A percentile compares a stretch with the other conserved stretches of the same genome.
phyloP scores from a whole-genome alignment of 2,888 invertebrate genomes.

The Tubiluchus corallicola region DNA sequence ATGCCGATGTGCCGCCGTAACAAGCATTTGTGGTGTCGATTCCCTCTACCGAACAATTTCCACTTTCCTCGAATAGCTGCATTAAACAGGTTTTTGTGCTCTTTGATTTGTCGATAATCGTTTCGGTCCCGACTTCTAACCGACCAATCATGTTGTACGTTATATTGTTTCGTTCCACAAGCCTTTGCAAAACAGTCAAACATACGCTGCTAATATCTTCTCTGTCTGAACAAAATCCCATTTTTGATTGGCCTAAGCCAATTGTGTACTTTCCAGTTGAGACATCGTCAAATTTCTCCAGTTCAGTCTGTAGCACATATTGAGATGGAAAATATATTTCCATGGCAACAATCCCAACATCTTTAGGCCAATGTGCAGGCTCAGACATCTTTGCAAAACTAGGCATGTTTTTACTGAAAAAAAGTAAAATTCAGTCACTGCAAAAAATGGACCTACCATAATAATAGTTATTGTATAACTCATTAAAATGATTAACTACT shows the following conservation, averaged over 20 bases:
- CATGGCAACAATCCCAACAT: conserved; percentile 84
- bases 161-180: conserved; percentile 59
- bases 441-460: too few relatives aligned
- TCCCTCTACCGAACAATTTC: conserved; percentile 80
- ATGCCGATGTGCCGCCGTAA: conserved; percentile 92
- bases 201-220: conserved; percentile 94
- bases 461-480: too few relatives aligned
- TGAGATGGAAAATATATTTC: conserved; percentile 84
- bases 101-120: conserved; percentile 95
- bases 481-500: too few relatives aligned
- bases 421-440: too few relatives aligned
- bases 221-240: conserved; percentile 90
- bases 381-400: not conserved
- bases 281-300: conserved; percentile 44
- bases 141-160: conserved; percentile 63
- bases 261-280: conserved; percentile 78
- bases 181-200: conserved; percentile 64
- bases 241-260: conserved; percentile 79
- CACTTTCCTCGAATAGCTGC: conserved; percentile 78
- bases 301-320: conserved; percentile 78
- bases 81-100: conserved; percentile 91
- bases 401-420: not conserved
- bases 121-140: conserved; percentile 93
- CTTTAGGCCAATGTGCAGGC: conserved; percentile 18
- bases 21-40: conserved; percentile 96